Percentiles rank a stretch among this genome's conserved stretches.
phyloP scores from a whole-genome alignment of 2,113 vertebrate species.

The Xiphias gladius region DNA sequence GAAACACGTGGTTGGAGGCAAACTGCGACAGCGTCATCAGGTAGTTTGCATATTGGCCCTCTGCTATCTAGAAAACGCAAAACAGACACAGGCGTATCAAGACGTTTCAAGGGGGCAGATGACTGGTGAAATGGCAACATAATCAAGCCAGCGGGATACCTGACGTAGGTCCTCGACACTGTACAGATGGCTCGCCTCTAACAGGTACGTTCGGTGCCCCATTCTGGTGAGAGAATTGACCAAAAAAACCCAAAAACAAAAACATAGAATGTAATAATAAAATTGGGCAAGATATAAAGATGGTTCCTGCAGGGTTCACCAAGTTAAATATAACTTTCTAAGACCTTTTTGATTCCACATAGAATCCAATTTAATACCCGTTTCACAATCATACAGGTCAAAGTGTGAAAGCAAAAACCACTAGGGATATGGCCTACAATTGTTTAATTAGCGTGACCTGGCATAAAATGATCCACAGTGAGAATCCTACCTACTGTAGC shows the following conservation, averaged over 20 bases:
- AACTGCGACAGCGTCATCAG: slow-evolving; percentile 86
- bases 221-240: slow-evolving; percentile 84
- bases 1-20: slow-evolving; percentile 90
- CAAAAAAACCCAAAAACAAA: not conserved
- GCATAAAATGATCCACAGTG: too few relatives aligned
- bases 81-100: not conserved
- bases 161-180: slow-evolving; percentile 92
- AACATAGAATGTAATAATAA: not conserved
- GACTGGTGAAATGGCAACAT: not conserved
- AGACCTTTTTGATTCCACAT: too few relatives aligned
- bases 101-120: not conserved
- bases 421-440: too few relatives aligned
- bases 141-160: slow-evolving; percentile 77
- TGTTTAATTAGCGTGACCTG: too few relatives aligned
- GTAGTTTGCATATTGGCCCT: slow-evolving; percentile 85
- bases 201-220: slow-evolving; percentile 88
- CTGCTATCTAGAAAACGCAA: slow-evolving; percentile 85
- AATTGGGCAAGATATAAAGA: not conserved
- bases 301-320: not conserved
- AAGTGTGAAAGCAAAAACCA: too few relatives aligned
- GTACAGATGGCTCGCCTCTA: slow-evolving; percentile 92
- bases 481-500: too few relatives aligned
- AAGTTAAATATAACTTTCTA: too few relatives aligned
- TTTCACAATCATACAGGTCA: too few relatives aligned
- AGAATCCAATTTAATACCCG: too few relatives aligned